Percentiles rank a stretch among this genome's conserved stretches.
phyloP scores from a whole-genome alignment of 2,797 vertebrate species.

The Amphiprion clarkii region DNA sequence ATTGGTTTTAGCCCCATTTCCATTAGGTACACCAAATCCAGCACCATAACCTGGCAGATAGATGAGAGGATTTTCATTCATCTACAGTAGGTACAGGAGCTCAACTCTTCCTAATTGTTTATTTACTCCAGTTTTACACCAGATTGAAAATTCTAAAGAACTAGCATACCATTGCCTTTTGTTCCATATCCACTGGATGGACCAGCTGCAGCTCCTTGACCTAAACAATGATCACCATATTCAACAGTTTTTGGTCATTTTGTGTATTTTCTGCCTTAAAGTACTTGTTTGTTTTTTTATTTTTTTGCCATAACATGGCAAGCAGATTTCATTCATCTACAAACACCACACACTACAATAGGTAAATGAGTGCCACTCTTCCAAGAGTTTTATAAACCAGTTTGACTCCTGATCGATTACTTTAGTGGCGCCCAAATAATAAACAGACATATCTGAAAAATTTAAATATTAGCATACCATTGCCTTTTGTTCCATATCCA shows the following conservation, averaged over 20 bases:
- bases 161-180: no score
- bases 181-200: no score
- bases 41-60: conserved; percentile 43
- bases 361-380: not conserved
- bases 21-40: conserved; percentile 27
- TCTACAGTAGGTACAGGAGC: no score
- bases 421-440: not conserved
- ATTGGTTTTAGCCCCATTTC: conserved; percentile 38
- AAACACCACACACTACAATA: no score
- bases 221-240: no score
- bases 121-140: no score
- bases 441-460: not conserved
- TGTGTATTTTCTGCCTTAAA: no score
- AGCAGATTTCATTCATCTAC: not conserved
- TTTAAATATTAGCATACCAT: conserved; percentile 17
- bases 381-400: not conserved
- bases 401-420: not conserved
- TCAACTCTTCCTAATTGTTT: no score
- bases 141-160: no score
- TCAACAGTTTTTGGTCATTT: no score
- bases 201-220: no score
- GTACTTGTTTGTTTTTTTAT: no score
- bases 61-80: not conserved
- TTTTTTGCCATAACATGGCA: not conserved
- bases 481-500: conserved; percentile 51